Evolutionary conservation across 2,113 vertebrate genomes (phyloP).

Genomic region (Mola mola): DNA sequence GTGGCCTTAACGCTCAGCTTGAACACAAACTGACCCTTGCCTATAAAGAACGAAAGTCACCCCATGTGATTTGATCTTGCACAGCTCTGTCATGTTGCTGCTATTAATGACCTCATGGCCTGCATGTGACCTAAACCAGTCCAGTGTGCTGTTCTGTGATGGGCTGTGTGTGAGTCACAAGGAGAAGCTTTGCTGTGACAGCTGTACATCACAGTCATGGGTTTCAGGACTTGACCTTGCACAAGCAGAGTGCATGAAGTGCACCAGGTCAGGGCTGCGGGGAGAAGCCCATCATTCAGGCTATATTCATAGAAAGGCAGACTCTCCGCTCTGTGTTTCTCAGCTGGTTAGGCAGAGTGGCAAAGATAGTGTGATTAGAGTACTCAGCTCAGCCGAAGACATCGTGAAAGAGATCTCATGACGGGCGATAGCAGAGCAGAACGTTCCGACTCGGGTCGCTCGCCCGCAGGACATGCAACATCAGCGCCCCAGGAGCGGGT

Average conservation of each 20-base stretch:
- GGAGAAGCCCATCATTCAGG: conserved; percentile 16
- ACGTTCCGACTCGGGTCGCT: conserved; percentile 29
- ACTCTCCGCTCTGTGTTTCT: conserved; percentile 8
- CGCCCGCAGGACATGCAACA: conserved; percentile 41
- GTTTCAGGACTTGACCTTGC: conserved; percentile 28
- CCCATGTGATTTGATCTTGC: not conserved
- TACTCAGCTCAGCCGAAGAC: conserved; percentile 40
- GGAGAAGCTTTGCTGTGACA: conserved; percentile 30
- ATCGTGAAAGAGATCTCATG: conserved; percentile 61
- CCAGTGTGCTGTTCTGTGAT: not conserved
- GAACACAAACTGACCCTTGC: too few species aligned
- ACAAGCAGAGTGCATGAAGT: not conserved
- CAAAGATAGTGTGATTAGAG: conserved; percentile 49
- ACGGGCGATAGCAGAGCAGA: conserved; percentile 35
- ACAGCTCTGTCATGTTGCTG: conserved; percentile 7
- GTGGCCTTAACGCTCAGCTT: too few species aligned
- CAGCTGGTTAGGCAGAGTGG: conserved; percentile 22
- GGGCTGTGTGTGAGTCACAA: conserved; percentile 27
- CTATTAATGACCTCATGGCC: not conserved
- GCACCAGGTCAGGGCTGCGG: not conserved
- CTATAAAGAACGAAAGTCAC: too few species aligned
- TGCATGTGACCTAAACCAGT: not conserved
- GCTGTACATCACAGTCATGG: conserved; percentile 37
- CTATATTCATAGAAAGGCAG: conserved; percentile 15
- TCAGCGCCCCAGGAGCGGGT: conserved; percentile 42